Base-by-base conservation (phyloP, 2,113 vertebrate genomes). In the Malurus melanocephalus region DNA sequence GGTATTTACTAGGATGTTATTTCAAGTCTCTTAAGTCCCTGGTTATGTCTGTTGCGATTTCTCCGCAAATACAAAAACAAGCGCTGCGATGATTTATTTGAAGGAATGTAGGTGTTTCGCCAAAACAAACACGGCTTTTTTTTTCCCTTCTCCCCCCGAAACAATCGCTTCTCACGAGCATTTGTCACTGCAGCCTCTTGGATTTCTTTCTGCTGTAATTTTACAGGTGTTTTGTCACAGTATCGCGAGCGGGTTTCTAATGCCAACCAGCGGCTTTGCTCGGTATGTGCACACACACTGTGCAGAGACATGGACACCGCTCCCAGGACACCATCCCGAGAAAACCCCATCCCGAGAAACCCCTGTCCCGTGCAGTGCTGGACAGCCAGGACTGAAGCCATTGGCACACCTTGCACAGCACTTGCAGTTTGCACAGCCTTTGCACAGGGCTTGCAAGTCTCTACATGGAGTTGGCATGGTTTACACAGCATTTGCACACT, bases 1-100 rank as follows among this genome's bases (percentile, higher is more conserved):
- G 73, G 84, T 94, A 90, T 94, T 95, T 92, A 92, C 85, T 80
- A 78, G 96, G 95, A 96, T 96, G 96, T 96, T 93, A 90, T 91
- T 96, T 85, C 90, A 93, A 77, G 93, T 94, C 93, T 92, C 94
- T 86, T 96, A 93, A 92, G 93, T 94, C 94, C 85, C 67, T 66
- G 87, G 76, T 88, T 88, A 69, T 88, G 89, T 94, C 93, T 95
- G 94, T 93, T 94, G 90, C 90, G 94, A 96, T 95, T 96, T 95
- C 94, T 96, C 75, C n/a, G 19, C 93, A 91, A 95, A 95, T 80
- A 93, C 88, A 85, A 95, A 94, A 96, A 96, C 88, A 92, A 93
- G 89, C 23, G 24, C 84, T 43, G 92, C 28, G 22, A 71, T 92
- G 93, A 95, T 96, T 96, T 94, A 92, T 95, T 93, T 80, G 89